Evolutionary conservation across 1,140 invertebrate genomes (phyloP), one percentile per base, ranked within the genome.

Genomic region (Trichonephila inaurata): DNA sequence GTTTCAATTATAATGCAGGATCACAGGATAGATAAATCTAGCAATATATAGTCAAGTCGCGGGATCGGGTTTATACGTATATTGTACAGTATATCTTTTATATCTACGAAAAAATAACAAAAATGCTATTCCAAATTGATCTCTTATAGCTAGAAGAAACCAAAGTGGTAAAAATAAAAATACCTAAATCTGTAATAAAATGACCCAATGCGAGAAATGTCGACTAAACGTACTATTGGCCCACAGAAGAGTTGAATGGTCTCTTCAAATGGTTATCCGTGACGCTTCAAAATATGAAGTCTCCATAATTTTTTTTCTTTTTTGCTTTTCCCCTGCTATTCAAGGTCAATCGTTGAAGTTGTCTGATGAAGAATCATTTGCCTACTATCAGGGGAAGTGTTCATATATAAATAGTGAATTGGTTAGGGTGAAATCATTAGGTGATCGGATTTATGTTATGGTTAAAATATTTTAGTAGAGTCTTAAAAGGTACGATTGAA

Each of bases 221-320:
- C 18, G 28, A 10, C 12, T 19, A 10, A 28, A 40, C 69, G 89
- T 91, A 69, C 89, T 44, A 91, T 81, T 91, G 72, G 89, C 89
- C 89, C 72, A 91, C 33, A 91, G 89, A 91, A 40, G 19, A 61
- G 89, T 91, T 91, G 89, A 91, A 91, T 82, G 72, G 28, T 44
- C 89, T 44, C 89, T 91, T 81, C 89, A 58, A 64, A 14, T 21
- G 40, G 86, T 51, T 62, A 72, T 66, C 88, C 21, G 88, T 19
- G 88, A 58, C 60, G 12, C 85, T 58, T n/a, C 85, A n/a, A 87
- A 89, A 89, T 89, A 89, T 72, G 86, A 88, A 28, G 72, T 44
- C 72, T 81, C 40, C 12, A 81, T 18, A 10, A 81, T 16, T 81
- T 81, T 81, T 77, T 81, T 72, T 89, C 8, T 28, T 0, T 10